These are phyloP conservation scores for Ptilodon capucinus DNA, from an alignment of 2,888 invertebrate species.

Conservation along the genomic window DNA sequence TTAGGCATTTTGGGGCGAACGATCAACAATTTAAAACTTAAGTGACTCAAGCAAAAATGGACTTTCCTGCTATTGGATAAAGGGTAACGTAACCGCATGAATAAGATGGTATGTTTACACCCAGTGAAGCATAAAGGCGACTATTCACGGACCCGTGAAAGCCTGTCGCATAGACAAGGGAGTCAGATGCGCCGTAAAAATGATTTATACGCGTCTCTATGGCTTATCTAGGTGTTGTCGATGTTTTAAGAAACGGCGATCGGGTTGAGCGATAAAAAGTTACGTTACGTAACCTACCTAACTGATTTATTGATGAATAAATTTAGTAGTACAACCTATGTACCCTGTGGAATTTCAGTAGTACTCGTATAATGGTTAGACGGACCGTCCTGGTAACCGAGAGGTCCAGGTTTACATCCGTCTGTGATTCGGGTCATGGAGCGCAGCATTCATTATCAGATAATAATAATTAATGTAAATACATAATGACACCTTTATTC, in stretches of 20 bases:
- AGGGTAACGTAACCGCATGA: slow-evolving; percentile 10
- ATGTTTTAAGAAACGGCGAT: slow-evolving; percentile 60
- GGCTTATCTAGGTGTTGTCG: slow-evolving; percentile 67
- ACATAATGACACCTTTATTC: too few species aligned
- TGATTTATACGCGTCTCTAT: slow-evolving; percentile 70
- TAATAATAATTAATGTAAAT: too few species aligned
- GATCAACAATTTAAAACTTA: slow-evolving; percentile 31
- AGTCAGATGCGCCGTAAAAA: slow-evolving; percentile 66
- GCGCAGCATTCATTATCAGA: too few species aligned
- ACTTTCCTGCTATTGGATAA: slow-evolving; percentile 28
- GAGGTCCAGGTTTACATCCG: too few species aligned
- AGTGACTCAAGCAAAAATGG: slow-evolving; percentile 24
- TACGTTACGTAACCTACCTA: neutral
- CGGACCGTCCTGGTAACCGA: too few species aligned
- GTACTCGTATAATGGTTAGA: too few species aligned
- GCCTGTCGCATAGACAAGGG: slow-evolving; percentile 71
- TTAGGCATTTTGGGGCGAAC: slow-evolving; percentile 63
- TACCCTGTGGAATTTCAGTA: neutral
- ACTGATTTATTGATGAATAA: slow-evolving; percentile 16
- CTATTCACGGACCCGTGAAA: slow-evolving; percentile 72
- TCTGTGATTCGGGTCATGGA: too few species aligned
- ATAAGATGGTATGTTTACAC: slow-evolving; percentile 40
- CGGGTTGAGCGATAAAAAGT: slow-evolving; percentile 49
- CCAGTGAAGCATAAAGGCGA: slow-evolving; percentile 64
- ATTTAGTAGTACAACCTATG: neutral